These are phyloP conservation scores for Tetranychus urticae DNA, from an alignment of 1,140 invertebrate genomes.

Conservation along the genomic window DNA sequence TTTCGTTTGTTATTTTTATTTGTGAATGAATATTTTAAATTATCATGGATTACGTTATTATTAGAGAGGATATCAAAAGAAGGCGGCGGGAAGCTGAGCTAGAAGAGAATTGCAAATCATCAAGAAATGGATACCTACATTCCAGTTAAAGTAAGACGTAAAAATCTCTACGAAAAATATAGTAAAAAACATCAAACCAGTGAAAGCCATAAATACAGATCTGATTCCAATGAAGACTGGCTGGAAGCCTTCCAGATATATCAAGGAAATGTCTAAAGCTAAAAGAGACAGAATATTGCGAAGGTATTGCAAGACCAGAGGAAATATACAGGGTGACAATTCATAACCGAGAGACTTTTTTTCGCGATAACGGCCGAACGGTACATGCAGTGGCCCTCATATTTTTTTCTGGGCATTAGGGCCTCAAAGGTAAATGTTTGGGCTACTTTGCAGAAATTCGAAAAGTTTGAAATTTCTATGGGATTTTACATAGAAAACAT, in stretches of 20 bases:
- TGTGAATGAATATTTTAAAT: too few species aligned
- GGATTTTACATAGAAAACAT: too few species aligned
- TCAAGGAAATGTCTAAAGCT: constrained; percentile 39
- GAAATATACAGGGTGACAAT: too few species aligned
- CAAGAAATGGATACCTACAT: constrained; percentile 69
- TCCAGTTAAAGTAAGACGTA: constrained; percentile 64
- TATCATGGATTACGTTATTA: background rate
- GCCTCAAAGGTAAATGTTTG: too few species aligned
- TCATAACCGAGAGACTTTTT: too few species aligned
- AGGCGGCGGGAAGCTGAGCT: background rate
- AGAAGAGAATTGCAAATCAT: constrained; percentile 16
- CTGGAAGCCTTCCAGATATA: constrained; percentile 60
- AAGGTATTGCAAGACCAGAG: too few species aligned
- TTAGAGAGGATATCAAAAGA: background rate
- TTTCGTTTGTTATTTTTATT: too few species aligned
- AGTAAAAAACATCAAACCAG: background rate
- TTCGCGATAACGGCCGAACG: too few species aligned
- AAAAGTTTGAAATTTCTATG: too few species aligned
- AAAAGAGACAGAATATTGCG: constrained; percentile 52
- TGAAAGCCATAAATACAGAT: constrained; percentile 22
- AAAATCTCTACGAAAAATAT: constrained; percentile 24
- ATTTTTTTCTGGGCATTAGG: too few species aligned
- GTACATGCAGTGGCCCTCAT: too few species aligned
- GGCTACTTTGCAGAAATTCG: too few species aligned
- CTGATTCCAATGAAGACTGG: constrained; percentile 60